These are phyloP conservation scores for Caenorhabditis sp. DNA, from an alignment of 2,888 invertebrate genomes.

Conservation along the genomic window DNA sequence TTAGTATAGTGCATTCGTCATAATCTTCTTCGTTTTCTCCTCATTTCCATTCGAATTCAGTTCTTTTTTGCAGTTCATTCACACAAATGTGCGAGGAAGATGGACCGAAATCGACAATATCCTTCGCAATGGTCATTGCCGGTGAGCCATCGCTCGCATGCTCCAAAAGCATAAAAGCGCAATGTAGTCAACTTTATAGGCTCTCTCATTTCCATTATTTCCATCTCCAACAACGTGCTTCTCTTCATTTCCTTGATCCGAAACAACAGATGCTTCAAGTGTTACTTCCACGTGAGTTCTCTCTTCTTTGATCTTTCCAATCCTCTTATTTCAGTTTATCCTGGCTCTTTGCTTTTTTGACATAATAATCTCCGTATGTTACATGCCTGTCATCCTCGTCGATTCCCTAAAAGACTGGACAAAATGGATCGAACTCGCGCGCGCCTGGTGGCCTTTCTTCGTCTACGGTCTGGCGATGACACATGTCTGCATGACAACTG, in stretches of 20 bases:
- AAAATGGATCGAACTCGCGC: conserved; percentile 56
- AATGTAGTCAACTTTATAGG: conserved; percentile 42
- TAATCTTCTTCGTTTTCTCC: not conserved
- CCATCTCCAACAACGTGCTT: conserved; percentile 58
- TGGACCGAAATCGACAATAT: conserved; percentile 37
- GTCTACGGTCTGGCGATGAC: conserved; percentile 61
- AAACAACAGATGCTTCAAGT: conserved; percentile 59
- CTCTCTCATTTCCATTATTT: conserved; percentile 56
- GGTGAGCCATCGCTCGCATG: conserved; percentile 8
- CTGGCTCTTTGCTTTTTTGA: conserved; percentile 60
- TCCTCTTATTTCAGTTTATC: conserved; percentile 56
- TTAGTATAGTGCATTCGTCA: conserved; percentile 25
- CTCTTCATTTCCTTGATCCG: conserved; percentile 57
- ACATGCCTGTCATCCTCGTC: conserved; percentile 62
- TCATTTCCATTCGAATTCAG: not conserved
- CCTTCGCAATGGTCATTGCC: conserved; percentile 45
- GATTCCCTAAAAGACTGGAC: conserved; percentile 65
- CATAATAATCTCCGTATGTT: conserved; percentile 59
- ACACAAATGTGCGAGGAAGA: conserved; percentile 54
- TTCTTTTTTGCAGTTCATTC: not conserved
- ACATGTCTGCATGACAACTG: conserved; percentile 61
- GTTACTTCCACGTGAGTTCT: conserved; percentile 65
- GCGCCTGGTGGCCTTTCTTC: conserved; percentile 64
- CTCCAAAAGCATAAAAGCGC: not conserved
- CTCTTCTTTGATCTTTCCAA: not conserved